Percentiles rank a stretch among this genome's conserved stretches.
phyloP scores from a whole-genome alignment of 2,797 vertebrate genomes.

The Hippopotamyrus pictus region DNA sequence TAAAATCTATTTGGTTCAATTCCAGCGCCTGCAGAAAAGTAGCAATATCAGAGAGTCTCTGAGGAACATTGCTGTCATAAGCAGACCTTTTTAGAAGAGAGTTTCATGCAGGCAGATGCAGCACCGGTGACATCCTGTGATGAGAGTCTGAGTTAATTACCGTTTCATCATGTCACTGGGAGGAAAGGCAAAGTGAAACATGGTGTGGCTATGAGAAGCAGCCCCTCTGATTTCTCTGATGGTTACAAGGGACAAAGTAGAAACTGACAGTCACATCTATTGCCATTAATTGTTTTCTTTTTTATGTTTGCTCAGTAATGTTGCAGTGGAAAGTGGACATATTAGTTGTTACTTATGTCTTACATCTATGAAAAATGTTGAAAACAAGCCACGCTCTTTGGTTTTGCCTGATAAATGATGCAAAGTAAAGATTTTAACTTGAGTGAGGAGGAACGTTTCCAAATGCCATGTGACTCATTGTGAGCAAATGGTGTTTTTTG shows the following conservation, averaged over 20 bases:
- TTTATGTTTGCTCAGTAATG: background rate
- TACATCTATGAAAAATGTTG: background rate
- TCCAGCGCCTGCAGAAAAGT: background rate
- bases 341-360: background rate
- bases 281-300: background rate
- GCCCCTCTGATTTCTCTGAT: background rate
- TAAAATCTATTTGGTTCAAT: background rate
- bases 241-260: background rate
- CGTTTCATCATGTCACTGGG: background rate
- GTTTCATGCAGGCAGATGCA: background rate
- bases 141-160: background rate
- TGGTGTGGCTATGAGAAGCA: background rate
- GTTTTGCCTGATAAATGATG: background rate
- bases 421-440: background rate
- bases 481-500: background rate
- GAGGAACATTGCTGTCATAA: background rate
- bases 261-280: background rate
- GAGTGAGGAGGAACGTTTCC: background rate
- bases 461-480: constrained; percentile 16
- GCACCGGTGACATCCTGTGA: background rate
- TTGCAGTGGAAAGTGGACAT: background rate
- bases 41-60: background rate
- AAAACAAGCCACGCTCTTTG: background rate
- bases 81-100: background rate
- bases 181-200: background rate